Base-by-base conservation (phyloP, 2,797 vertebrate species). In the Sebastes taczanowskii region DNA sequence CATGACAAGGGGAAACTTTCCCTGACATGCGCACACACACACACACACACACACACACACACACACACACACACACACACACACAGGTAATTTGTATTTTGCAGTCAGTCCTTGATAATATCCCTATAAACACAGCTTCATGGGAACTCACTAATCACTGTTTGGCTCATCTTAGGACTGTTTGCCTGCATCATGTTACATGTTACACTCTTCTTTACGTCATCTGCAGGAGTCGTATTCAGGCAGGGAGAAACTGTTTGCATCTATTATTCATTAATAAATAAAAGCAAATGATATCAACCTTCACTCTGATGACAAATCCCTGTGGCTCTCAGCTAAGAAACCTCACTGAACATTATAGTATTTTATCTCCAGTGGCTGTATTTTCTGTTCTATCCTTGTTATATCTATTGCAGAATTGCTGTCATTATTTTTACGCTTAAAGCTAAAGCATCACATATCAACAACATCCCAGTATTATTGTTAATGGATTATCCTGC, bases 41-140 rank as follows among this genome's bases (percentile, higher is more conserved):
- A 10, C 32, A 34, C 9, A 34, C 32, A 34, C 32, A 34, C 30
- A 22, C 56, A 29, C 25, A 9, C 25, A 59, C 25, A 29, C 56
- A 58, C 32, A 10, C 32, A 34, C 9, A 34, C 32, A 34, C 32
- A 34, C 32, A 34, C 32, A 11, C 1, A 34, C 53, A 63, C 25
- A 16, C 56, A 75, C 34, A 29, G 56, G 18, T 87, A 61, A 83
- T 88, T 69, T 85, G 11, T 49, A 58, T 84, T 86, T 84, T 70
- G 18, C 35, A 1, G 13, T 62, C 53, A 46, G n/a, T 22, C 4
- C 46, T 49, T 69, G 61, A 70, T 84, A 55, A 80, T 60, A 32
- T 61, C n/a, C 16, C 11, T 32, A 58, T 32, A 58, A 68, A 61
- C 78, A 74, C 38, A 53, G 55, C 29, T 52, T 53, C 59, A 77